These are phyloP conservation scores for Drosophila kohkoa DNA, from an alignment of 1,140 invertebrate species.

Conservation along the genomic window DNA sequence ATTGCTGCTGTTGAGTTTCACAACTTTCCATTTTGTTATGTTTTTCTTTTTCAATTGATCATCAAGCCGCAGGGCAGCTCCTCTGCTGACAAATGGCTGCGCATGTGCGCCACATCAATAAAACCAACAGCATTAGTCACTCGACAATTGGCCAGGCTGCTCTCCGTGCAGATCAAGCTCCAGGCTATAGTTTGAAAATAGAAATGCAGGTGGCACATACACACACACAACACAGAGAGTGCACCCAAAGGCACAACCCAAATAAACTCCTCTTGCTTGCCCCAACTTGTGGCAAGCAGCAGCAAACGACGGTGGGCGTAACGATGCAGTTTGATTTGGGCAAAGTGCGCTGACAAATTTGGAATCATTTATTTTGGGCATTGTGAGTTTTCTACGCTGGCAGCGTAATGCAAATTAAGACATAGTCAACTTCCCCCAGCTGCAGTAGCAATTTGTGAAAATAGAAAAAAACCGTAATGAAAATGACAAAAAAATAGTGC, in stretches of 20 bases:
- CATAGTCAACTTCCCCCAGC: constrained; percentile 25
- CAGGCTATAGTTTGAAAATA: constrained; percentile 7
- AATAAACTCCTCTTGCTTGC: constrained; percentile 31
- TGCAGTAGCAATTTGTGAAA: constrained; percentile 30
- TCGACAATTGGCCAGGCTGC: constrained; percentile 38
- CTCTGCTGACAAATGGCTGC: constrained; percentile 53
- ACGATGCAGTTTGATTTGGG: constrained; percentile 64
- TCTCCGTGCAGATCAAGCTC: constrained; percentile 7
- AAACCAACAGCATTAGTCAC: constrained; percentile 79
- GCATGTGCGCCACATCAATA: constrained; percentile 75
- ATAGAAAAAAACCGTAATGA: constrained; percentile 8
- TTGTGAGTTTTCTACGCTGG: constrained; percentile 51
- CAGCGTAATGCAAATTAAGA: constrained; percentile 66
- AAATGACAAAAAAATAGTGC: background rate
- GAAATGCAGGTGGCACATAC: constrained; percentile 57
- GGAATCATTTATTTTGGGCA: constrained; percentile 53
- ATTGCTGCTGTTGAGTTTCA: constrained; percentile 17
- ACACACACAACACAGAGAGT: constrained; percentile 2
- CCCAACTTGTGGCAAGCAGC: background rate
- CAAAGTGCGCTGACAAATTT: constrained; percentile 66
- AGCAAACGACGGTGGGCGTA: constrained; percentile 50
- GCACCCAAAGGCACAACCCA: constrained; percentile 12
- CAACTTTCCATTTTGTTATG: constrained; percentile 64
- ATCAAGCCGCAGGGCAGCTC: constrained; percentile 23
- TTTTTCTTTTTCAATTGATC: constrained; percentile 49